Conservation (phyloP, 2,113 vertebrate genomes). For the Clarias magur region DNA sequence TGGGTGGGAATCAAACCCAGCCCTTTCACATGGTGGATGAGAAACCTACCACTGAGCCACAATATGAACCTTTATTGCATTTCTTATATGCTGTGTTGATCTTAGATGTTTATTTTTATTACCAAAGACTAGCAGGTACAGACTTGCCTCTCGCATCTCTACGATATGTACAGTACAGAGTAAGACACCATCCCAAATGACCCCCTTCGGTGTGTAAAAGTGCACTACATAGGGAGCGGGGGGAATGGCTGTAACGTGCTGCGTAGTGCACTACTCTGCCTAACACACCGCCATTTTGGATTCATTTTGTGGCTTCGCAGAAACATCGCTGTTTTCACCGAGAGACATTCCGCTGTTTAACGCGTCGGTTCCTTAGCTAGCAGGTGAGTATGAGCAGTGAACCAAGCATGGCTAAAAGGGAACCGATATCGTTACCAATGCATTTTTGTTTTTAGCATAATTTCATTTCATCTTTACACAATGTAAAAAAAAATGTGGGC, state of each 20-base stretch:
- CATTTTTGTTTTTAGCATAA: too few species aligned
- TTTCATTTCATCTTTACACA: background rate
- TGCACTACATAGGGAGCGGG: conserved; percentile 10
- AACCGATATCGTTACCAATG: background rate
- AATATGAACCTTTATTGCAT: background rate
- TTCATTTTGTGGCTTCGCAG: conserved; percentile 1
- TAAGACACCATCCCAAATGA: background rate
- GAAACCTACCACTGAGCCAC: too few species aligned
- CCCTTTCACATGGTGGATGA: too few species aligned
- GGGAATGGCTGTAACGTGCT: background rate
- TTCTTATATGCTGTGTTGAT: background rate
- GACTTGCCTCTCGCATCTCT: background rate
- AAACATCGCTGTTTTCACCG: background rate
- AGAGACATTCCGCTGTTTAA: background rate
- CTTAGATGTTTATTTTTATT: background rate
- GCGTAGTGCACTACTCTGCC: background rate
- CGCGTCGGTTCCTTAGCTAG: background rate
- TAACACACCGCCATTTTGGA: conserved; percentile 7
- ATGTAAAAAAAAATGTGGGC: background rate
- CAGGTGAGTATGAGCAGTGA: conserved; percentile 1
- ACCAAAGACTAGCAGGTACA: background rate
- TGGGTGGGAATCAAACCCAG: too few species aligned
- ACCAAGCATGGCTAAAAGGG: background rate
- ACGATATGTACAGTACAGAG: background rate
- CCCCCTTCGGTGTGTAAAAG: background rate